Percentiles rank a stretch among this genome's conserved stretches.
Evolutionary conservation across 2,113 vertebrate genomes (phyloP).

Genomic region (Chionomys nivalis): DNA sequence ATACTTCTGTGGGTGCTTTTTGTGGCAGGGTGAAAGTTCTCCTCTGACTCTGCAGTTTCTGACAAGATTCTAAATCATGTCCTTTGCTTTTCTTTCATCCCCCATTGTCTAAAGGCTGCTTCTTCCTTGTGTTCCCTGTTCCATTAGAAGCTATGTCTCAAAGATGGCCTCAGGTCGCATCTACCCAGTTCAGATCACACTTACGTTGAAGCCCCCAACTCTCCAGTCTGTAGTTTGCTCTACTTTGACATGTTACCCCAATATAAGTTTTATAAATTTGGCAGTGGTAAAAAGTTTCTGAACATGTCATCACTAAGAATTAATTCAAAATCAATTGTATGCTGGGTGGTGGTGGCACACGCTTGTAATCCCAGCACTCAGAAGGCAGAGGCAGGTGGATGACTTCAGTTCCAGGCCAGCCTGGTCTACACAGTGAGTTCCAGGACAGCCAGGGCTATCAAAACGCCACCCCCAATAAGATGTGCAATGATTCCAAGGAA

Average conservation of each 20-base stretch:
- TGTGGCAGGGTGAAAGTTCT: background rate
- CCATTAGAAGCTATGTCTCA: background rate
- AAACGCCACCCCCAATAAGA: background rate
- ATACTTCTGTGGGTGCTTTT: background rate
- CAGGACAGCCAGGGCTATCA: background rate
- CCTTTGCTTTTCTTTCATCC: background rate
- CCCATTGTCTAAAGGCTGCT: background rate
- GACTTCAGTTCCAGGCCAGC: background rate
- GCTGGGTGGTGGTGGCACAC: background rate
- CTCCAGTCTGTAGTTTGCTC: conserved; percentile 6
- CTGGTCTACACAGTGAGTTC: background rate
- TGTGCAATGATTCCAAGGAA: background rate
- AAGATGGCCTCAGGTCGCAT: background rate
- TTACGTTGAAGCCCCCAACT: background rate
- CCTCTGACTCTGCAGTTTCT: background rate
- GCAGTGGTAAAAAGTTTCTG: background rate
- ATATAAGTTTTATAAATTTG: background rate
- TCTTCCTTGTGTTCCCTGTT: background rate
- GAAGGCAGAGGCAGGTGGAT: background rate
- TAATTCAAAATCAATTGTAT: background rate
- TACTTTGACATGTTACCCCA: background rate
- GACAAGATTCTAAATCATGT: background rate
- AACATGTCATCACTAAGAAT: background rate
- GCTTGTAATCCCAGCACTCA: background rate
- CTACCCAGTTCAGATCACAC: background rate